These are phyloP conservation scores for Ammodytes dubius DNA, from an alignment of 2,113 vertebrate genomes.

Conservation along the genomic window DNA sequence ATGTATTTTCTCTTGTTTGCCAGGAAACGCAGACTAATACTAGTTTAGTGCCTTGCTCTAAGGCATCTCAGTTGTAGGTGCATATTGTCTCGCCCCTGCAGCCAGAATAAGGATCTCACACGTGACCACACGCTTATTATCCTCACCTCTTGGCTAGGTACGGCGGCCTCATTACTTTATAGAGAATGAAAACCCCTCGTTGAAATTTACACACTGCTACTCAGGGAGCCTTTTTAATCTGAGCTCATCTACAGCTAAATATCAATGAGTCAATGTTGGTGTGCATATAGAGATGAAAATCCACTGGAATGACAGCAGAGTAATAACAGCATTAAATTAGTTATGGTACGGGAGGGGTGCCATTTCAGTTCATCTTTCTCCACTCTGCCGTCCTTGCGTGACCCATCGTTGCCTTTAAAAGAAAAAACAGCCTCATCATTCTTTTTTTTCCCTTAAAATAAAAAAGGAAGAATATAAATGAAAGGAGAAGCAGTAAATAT, in stretches of 20 bases:
- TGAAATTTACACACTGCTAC: conserved; percentile 51
- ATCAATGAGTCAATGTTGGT: conserved; percentile 57
- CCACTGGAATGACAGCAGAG: conserved; percentile 28
- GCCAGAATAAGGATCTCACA: conserved; percentile 39
- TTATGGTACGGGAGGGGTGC: conserved; percentile 48
- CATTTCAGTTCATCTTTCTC: conserved; percentile 56
- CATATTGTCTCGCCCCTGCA: conserved; percentile 14
- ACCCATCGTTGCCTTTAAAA: conserved; percentile 56
- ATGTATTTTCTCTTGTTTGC: not conserved
- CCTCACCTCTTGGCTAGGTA: conserved; percentile 35
- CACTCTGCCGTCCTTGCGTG: conserved; percentile 55
- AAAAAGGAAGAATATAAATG: conserved; percentile 62
- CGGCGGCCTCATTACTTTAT: conserved; percentile 60
- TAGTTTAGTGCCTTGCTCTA: conserved; percentile 24
- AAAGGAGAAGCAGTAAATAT: conserved; percentile 71
- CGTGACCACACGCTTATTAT: conserved; percentile 56
- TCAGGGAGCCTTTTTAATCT: conserved; percentile 27
- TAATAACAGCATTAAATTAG: conserved; percentile 68
- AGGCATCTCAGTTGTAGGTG: conserved; percentile 39
- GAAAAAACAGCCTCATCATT: conserved; percentile 62
- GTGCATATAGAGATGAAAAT: conserved; percentile 60
- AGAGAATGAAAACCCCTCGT: conserved; percentile 44
- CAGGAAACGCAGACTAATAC: not conserved
- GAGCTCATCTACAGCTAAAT: conserved; percentile 60
- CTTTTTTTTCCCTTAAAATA: conserved; percentile 36